phyloP scores from a whole-genome alignment of 2,888 invertebrate species.

The Rotaria magnacalcarata region DNA sequence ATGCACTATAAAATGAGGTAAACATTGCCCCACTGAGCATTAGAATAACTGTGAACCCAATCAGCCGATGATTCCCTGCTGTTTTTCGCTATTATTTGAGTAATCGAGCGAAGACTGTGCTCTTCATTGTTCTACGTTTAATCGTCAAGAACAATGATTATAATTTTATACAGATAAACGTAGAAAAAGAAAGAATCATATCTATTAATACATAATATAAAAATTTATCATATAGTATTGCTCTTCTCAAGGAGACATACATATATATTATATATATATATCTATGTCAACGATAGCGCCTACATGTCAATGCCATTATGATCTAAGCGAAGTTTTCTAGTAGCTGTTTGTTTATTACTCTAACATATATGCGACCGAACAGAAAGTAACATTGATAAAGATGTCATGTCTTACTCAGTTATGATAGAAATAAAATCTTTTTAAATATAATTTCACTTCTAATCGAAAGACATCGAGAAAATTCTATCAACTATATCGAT shows the following conservation, averaged over 20 bases:
- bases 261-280: background rate
- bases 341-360: background rate
- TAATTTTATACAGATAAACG: background rate
- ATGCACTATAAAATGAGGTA: background rate
- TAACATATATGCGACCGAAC: background rate
- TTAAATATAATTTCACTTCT: background rate
- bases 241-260: background rate
- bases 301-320: background rate
- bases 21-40: slow-evolving; percentile 8
- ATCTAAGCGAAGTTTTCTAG: background rate
- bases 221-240: background rate
- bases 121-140: background rate
- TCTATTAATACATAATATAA: background rate
- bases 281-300: background rate
- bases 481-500: no score
- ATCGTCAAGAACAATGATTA: background rate
- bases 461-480: no score
- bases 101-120: background rate
- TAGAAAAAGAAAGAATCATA: background rate
- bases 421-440: background rate
- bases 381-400: no score
- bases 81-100: background rate
- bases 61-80: slow-evolving; percentile 3
- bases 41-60: slow-evolving; percentile 5
- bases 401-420: no score